Evolutionary conservation across 2,888 invertebrate genomes (phyloP), one percentile per base, ranked within the genome.

Genomic region (Drosophila barbarae): DNA sequence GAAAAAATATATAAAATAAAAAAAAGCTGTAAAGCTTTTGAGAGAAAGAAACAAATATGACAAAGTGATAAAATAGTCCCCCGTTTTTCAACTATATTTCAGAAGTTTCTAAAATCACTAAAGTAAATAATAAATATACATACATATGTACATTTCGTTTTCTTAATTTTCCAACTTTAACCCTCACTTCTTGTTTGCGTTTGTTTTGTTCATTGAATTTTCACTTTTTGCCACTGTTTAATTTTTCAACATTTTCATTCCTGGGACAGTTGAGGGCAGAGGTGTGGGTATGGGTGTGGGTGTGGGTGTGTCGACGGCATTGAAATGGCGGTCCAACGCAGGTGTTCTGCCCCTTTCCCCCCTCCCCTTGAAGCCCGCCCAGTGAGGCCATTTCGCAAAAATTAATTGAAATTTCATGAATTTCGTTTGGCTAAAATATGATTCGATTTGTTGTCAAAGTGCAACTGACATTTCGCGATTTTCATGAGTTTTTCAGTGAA

Each of bases 181-280:
- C 55, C 18, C n/a, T 13, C 12, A 10, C 10, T 18, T 46, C 10
- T 18, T 46, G 36, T 55, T 39, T 15, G n/a, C 12, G 8, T n/a
- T 30, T 36, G n/a, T 36, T 36, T 44, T 28, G 42, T 32, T 46
- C 59, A 60, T 58, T 58, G 32, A 32, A 58, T 46, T 58, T 38
- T 38, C 56, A 36, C 35, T 18, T 57, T 46, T 46, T 46, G 58
- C 13, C 44, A 30, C 38, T 58, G 10, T 58, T 58, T 58, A 39
- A 60, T 60, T 60, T 60, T 58, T 60, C 46, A 60, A 46, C 59
- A 58, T 46, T 23, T 23, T 23, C 58, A 60, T 21, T 26, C 46
- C 46, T 21, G 38, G 46, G 38, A 58, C 44, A 60, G 59, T 18
- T 38, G 32, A 57, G 18, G 47, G 57, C 32, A 41, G 52, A 7